Conservation (phyloP, 2,888 invertebrate genomes). For the Dryadula phaetusa region DNA sequence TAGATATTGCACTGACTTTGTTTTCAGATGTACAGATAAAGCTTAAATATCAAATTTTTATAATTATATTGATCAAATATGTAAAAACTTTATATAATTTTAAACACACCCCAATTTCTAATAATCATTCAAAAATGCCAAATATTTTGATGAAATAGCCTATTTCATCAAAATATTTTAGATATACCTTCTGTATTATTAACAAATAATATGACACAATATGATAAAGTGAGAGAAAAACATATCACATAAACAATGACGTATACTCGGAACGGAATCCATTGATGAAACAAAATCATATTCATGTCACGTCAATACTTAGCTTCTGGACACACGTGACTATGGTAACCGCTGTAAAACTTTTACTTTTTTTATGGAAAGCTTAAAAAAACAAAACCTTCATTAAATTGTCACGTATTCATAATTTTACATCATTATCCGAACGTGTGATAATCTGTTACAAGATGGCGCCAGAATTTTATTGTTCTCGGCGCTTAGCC, state of each 20-base stretch:
- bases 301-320: conserved; percentile 63
- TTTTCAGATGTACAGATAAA: background rate
- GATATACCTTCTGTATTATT: no score
- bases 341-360: conserved; percentile 60
- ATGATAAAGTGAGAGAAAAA: background rate
- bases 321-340: conserved; percentile 70
- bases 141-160: no score
- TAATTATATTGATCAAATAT: background rate
- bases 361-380: conserved; percentile 71
- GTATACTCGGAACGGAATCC: conserved; percentile 42
- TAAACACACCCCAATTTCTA: no score
- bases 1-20: no score
- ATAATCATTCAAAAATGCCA: no score
- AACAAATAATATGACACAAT: background rate
- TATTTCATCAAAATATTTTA: no score
- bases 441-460: conserved; percentile 77
- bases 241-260: conserved; percentile 13
- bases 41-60: no score
- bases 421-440: conserved; percentile 78
- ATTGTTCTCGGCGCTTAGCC: conserved; percentile 65
- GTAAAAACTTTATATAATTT: no score
- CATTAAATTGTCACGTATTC: conserved; percentile 69
- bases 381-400: conserved; percentile 46
- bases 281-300: conserved; percentile 59
- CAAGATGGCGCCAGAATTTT: conserved; percentile 77